Conservation (phyloP, 2,113 vertebrate species). For the Seriola aureovittata region DNA sequence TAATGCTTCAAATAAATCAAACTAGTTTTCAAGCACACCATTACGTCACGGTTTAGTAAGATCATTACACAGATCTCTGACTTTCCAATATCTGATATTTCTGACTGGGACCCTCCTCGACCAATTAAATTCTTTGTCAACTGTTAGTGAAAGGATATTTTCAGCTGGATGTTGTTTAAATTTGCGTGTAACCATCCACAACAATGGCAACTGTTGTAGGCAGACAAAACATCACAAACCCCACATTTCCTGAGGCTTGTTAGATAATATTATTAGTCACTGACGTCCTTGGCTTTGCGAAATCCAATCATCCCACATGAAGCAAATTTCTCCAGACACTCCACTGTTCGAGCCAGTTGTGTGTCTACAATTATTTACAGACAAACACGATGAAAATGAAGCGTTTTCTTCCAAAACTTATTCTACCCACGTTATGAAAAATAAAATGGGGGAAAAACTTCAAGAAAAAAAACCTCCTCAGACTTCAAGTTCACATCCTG, state of each 20-base stretch:
- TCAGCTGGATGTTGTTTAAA: neutral
- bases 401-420: neutral
- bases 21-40: neutral
- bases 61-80: constrained; percentile 4
- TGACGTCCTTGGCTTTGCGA: neutral
- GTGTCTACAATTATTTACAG: neutral
- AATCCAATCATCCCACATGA: neutral
- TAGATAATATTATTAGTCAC: neutral
- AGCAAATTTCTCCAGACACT: neutral
- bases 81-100: neutral
- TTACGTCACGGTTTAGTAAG: neutral
- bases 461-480: neutral
- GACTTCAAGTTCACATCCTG: neutral
- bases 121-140: neutral
- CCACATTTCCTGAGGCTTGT: neutral
- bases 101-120: neutral
- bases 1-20: constrained; percentile 24
- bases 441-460: neutral
- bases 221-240: neutral
- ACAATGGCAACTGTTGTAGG: neutral
- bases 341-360: neutral
- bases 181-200: neutral
- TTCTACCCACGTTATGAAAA: constrained; percentile 15
- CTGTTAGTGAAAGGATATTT: neutral
- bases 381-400: neutral